Evolutionary conservation across 2,797 vertebrate species (phyloP).

Genomic region (Naso thynnoides): DNA sequence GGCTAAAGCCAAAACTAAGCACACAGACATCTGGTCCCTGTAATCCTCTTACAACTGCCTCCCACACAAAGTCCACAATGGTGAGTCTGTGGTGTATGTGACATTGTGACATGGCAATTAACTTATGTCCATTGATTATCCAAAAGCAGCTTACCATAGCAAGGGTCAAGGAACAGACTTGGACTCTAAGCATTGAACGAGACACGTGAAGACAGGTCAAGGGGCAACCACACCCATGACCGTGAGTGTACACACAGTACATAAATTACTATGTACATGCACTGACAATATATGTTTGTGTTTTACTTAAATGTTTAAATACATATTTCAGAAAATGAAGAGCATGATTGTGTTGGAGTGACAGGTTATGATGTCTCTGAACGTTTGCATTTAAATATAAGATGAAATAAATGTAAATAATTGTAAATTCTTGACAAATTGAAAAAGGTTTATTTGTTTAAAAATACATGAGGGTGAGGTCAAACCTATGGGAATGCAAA

Average conservation of each 20-base stretch:
- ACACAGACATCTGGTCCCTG: slow-evolving; percentile 76
- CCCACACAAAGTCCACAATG: slow-evolving; percentile 56
- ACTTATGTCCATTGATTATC: slow-evolving; percentile 79
- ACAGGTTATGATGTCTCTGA: no score
- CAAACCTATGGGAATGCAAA: background rate
- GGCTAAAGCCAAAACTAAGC: slow-evolving; percentile 74
- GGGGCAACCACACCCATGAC: slow-evolving; percentile 22
- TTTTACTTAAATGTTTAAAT: background rate
- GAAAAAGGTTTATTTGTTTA: background rate
- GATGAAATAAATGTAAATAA: no score
- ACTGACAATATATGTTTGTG: background rate
- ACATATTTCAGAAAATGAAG: background rate
- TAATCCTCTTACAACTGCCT: slow-evolving; percentile 78
- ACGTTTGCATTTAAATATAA: no score
- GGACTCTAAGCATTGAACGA: slow-evolving; percentile 41
- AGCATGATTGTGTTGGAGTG: no score
- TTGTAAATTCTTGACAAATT: background rate
- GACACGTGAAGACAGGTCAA: slow-evolving; percentile 43
- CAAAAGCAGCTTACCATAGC: slow-evolving; percentile 76
- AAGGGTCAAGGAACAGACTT: slow-evolving; percentile 72
- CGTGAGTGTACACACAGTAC: background rate
- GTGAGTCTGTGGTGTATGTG: slow-evolving; percentile 68
- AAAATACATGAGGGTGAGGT: background rate
- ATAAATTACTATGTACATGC: background rate
- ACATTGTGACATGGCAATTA: slow-evolving; percentile 82